These are phyloP conservation scores for Spermophilus dauricus DNA, from an alignment of 2,113 vertebrate species.

Conservation along the genomic window DNA sequence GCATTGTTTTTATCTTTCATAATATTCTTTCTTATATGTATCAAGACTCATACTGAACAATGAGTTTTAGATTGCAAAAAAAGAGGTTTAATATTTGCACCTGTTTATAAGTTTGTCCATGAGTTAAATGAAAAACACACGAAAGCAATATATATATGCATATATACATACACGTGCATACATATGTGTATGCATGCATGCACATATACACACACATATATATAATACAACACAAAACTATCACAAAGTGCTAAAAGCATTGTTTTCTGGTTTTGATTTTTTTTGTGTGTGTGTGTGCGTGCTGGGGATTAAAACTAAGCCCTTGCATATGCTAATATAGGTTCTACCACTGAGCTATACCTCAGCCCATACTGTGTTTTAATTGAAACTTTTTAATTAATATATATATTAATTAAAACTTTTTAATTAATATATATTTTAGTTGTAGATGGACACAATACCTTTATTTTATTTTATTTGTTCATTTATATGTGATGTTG, in stretches of 20 bases:
- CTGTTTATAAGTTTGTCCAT: not conserved
- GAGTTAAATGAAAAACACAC: not conserved
- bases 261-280: not conserved
- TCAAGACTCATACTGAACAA: not conserved
- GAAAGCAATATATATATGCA: not conserved
- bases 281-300: no score
- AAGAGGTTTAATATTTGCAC: not conserved
- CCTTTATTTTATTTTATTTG: no score
- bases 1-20: not conserved
- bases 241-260: not conserved
- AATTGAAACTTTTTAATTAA: not conserved
- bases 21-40: not conserved
- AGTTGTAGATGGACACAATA: no score
- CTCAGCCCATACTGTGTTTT: not conserved
- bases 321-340: no score
- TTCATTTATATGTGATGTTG: no score
- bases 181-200: no score
- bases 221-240: not conserved
- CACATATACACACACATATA: no score
- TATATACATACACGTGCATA: not conserved
- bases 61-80: not conserved
- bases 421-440: no score
- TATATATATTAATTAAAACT: not conserved
- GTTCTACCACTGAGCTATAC: not conserved
- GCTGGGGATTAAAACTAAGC: no score